Evolutionary conservation across 2,888 invertebrate species (phyloP), one percentile per base, ranked within the genome.

Genomic region (Lasioglossum malachurum): DNA sequence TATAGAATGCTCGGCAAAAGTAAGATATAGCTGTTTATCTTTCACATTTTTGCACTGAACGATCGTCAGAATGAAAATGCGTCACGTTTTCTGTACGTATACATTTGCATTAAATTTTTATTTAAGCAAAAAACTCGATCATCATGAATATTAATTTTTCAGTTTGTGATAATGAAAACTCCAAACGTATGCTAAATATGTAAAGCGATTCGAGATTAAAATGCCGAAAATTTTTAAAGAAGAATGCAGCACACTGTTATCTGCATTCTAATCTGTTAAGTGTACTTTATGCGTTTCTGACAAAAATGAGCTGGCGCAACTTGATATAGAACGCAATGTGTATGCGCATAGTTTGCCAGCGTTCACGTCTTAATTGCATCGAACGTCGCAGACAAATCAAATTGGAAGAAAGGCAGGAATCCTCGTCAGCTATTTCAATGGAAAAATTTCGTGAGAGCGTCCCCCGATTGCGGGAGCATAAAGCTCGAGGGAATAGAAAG

Each of bases 401-500:
- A n/a, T 78, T 38, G 14, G 38, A 78, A 69, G n/a, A 1, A 67
- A 14, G n/a, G 8, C 10, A 44, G 31, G 44, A 46, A 67, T 67
- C 46, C 12, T 12, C 44, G 75, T 44, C 16, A 3, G 60, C 44
- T 23, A 31, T 76, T 64, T 31, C 75, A 31, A 64, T 64, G 75
- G 44, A 44, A 27, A 60, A 44, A 64, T 53, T 44, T 75, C 31
- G 38, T 16, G 49, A 35, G 35, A 31, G 64, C n/a, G 38, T 14
- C 77, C 14, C 5, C 16, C 8, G 49, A 69, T 67, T 49, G 46
- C 49, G 27, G 67, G 12, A 41, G 49, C 38, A 41, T 71, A 53
- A 71, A 71, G 71, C 67, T 71, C 69, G 78, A 41, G 46, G n/a
- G n/a, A 78, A 41, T 38, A 41, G 46, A 19, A 69, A 41, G 46